Percentiles rank a stretch among this genome's conserved stretches.
Conservation (phyloP, 2,888 invertebrate genomes). For the Leptopilina myrica region DNA sequence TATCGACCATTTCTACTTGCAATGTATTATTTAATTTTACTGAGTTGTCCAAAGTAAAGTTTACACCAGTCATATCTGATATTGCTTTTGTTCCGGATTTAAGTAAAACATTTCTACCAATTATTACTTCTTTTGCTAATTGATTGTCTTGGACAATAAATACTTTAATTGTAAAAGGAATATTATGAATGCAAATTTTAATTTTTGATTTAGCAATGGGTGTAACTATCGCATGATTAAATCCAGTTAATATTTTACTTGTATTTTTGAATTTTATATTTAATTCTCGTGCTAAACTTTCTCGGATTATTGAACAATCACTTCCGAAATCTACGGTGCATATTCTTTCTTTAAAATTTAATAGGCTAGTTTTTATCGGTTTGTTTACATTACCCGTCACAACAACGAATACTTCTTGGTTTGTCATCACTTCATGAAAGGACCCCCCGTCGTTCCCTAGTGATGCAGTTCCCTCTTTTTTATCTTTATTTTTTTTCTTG, state of each 20-base stretch:
- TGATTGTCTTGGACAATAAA: slow-evolving; percentile 52
- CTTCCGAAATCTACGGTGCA: slow-evolving; percentile 55
- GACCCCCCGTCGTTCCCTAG: slow-evolving; percentile 1
- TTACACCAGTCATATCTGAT: neutral
- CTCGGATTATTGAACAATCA: slow-evolving; percentile 55
- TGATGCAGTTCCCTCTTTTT: slow-evolving; percentile 31
- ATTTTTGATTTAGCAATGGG: slow-evolving; percentile 46
- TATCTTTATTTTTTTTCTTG: slow-evolving; percentile 28
- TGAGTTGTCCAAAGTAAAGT: too few relatives aligned
- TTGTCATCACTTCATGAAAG: too few relatives aligned
- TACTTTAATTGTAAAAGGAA: slow-evolving; percentile 47
- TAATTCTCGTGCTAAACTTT: slow-evolving; percentile 48
- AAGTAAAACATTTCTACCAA: slow-evolving; percentile 52
- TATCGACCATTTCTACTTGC: too few relatives aligned
- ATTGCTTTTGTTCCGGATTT: slow-evolving; percentile 46
- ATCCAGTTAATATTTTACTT: neutral
- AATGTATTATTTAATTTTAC: too few relatives aligned
- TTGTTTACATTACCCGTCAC: slow-evolving; percentile 37
- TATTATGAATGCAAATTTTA: slow-evolving; percentile 47
- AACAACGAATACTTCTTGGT: slow-evolving; percentile 3
- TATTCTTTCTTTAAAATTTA: slow-evolving; percentile 42
- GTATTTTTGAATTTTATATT: too few relatives aligned
- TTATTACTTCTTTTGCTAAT: slow-evolving; percentile 48
- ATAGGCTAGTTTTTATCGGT: slow-evolving; percentile 48
- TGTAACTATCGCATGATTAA: too few relatives aligned